Evolutionary conservation across 1,140 invertebrate species (phyloP), one percentile per base, ranked within the genome.

Genomic region (Apis dorsata): DNA sequence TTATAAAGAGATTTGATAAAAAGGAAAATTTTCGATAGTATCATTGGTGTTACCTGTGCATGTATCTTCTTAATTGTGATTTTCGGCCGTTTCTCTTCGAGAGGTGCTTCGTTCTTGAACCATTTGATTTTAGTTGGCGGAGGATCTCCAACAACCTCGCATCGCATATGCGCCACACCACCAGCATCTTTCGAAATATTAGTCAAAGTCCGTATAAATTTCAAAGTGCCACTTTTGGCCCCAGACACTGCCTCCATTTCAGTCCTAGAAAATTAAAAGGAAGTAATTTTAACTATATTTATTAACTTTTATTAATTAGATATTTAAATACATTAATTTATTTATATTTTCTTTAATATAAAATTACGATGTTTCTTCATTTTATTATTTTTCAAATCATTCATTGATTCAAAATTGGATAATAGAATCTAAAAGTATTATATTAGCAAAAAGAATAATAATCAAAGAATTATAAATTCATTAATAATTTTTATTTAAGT

Each of bases 141-240:
- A 1, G 95, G 93, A 62, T 96, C 95, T 44, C 94, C 93, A n/a
- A 96, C 95, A 13, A 96, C 96, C 89, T 97, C 96, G 90, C 97
- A 97, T 62, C 94, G 90, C 85, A 97, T 93, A 79, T 95, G 94
- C 5, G 96, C 95, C 4, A 92, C 93, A 49, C 95, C 95, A 5
- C 96, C 96, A 17, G 94, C 92, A 83, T 96, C 95, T 84, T 95
- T 95, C 7, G 96, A 96, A 21, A 95, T 86, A 88, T 97, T 97
- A 24, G 90, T 92, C 86, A 97, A 88, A 17, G 93, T 90, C 24
- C 92, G 86, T 44, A 92, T 87, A 78, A 95, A 94, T 71, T 93
- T 90, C 13, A 95, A 72, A 7, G 94, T 93, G 10, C 93, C 93
- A 85, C 84, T 87, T 59, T 91, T 91, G 2, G 73, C 79, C 15